These are phyloP conservation scores for Belgica antarctica DNA, from an alignment of 2,888 invertebrate genomes.

Conservation along the genomic window DNA sequence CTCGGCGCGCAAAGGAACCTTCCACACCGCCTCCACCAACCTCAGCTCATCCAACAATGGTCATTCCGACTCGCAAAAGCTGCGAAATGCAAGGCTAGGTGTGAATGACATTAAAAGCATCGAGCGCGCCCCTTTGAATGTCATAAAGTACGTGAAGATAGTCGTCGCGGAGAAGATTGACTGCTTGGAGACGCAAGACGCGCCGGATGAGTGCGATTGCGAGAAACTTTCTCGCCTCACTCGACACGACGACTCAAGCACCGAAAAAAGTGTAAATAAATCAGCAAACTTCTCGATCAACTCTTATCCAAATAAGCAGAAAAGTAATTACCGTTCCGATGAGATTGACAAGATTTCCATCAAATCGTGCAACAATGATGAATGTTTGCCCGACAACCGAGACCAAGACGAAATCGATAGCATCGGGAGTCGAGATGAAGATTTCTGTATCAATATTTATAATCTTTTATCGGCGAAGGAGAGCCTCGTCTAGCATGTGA, in stretches of 20 bases:
- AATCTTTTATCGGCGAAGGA: constrained; percentile 22
- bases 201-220: neutral
- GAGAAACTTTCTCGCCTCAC: no score
- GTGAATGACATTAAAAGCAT: neutral
- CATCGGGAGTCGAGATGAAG: neutral
- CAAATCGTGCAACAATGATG: neutral
- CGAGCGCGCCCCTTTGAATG: constrained; percentile 2
- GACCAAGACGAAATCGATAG: constrained; percentile 1
- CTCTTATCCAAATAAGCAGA: constrained; percentile 26
- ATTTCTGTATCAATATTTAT: constrained; percentile 32
- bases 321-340: constrained; percentile 5
- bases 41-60: constrained; percentile 45
- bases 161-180: neutral
- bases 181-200: neutral
- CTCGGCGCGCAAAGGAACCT: constrained; percentile 47
- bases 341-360: constrained; percentile 23
- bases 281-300: neutral
- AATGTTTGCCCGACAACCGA: constrained; percentile 25
- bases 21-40: constrained; percentile 49
- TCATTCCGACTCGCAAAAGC: neutral
- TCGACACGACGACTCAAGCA: no score
- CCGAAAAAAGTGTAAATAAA: constrained; percentile 22
- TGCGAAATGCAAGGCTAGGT: neutral
- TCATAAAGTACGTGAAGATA: constrained; percentile 1
- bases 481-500: constrained; percentile 22